Evolutionary conservation across 2,797 vertebrate genomes (phyloP), one percentile per base, ranked within the genome.

Genomic region (Phrynocephalus guinanensis): DNA sequence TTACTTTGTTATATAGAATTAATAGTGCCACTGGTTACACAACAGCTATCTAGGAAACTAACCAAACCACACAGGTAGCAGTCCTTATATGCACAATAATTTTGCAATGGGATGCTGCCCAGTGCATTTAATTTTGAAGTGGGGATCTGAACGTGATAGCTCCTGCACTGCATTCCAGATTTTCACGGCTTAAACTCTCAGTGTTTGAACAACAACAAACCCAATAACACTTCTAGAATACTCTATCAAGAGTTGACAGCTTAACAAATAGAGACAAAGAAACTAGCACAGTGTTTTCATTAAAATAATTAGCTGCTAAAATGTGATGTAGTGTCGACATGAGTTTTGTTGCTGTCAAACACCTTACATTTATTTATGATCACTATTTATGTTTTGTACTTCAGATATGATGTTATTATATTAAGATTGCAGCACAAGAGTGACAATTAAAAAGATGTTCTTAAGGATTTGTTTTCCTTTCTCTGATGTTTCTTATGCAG

Each of bases 331-430:
- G 33, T 70, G 63, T 85, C 80, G 68, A 48, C 70, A 72, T 22
- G 85, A 38, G 33, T 73, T 86, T 80, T 80, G 68, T 70, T 86
- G 63, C 79, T 86, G 56, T 73, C 85, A 86, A 33, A 66, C 48
- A 79, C 6, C 60, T 48, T 78, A 78, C 6, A 16, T 63, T 81
- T 66, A 63, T 81, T 81, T 66, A 75, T 73, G 68, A 72, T 63
- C 85, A 22, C 38, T 81, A 52, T 81, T 86, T 86, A 44, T 22
- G 52, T 73, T 81, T 30, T 63, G 79, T 33, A 18, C 50, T 28
- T 75, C 26, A 72, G 18, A 33, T 26, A 30, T 71, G 56, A 79
- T 33, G 48, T 56, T 52, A 56, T 22, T 81, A 48, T 81, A 73
- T 30, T 81, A 66, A 81, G 18, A n/a, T 10, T 48, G 15, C 1